Conservation (phyloP, 2,888 invertebrate genomes). For the Agriopis leucophaearia region DNA sequence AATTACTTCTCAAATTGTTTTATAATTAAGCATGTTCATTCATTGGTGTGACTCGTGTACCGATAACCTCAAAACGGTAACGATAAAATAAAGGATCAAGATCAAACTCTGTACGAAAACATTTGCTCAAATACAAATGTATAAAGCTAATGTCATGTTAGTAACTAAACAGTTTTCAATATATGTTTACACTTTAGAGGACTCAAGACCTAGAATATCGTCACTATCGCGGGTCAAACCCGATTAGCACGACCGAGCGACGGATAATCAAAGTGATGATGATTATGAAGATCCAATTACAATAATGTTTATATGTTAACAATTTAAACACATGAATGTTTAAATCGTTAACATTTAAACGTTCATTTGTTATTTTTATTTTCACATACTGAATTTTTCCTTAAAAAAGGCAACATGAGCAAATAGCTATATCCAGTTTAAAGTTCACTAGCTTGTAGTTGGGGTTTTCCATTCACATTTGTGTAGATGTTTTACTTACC, state of each 20-base stretch:
- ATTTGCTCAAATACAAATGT: conserved; percentile 31
- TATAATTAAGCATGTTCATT: background rate
- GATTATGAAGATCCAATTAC: too few species aligned
- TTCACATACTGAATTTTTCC: background rate
- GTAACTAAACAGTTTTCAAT: background rate
- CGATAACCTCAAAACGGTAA: conserved; percentile 33
- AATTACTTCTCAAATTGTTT: background rate
- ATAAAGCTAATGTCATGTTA: background rate
- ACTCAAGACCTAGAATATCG: too few species aligned
- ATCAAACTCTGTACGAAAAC: conserved; percentile 22
- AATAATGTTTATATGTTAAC: too few species aligned
- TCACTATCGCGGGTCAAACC: too few species aligned
- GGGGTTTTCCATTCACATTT: conserved; percentile 8
- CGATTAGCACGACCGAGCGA: too few species aligned
- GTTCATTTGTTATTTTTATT: background rate
- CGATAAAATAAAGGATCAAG: conserved; percentile 35
- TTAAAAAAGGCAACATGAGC: background rate
- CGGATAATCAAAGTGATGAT: too few species aligned
- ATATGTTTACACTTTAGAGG: background rate
- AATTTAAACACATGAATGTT: too few species aligned
- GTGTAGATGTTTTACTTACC: background rate
- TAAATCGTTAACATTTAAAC: too few species aligned
- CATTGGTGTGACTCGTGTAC: conserved; percentile 10
- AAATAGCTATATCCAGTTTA: conserved; percentile 2
- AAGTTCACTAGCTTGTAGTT: conserved; percentile 12